Base-by-base conservation (phyloP, 2,888 invertebrate species). In the Sinhomidia bicolor region DNA sequence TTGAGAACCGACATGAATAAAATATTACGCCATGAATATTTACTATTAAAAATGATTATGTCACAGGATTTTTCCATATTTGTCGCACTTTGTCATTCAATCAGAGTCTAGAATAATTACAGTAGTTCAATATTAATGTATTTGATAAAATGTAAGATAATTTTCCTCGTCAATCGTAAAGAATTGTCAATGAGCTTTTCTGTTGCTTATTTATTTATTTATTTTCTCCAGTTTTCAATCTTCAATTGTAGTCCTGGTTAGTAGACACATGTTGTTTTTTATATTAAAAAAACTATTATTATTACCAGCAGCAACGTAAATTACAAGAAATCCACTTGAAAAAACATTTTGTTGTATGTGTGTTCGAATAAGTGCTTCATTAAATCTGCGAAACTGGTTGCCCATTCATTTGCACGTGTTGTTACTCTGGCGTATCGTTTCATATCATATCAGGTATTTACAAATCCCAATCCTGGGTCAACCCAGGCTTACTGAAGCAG, bases 401-500 rank as follows among this genome's bases (percentile, higher is more conserved):
- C 41, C 71, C 41, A 71, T 41, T 71, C 32, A 71, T 20, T 41
- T 32, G 23, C 44, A 44, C 41, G 44, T 23, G 23, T 44, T 41
- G 12, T 44, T 44, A 23, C 71, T 23, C 44, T 29, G 41, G 23
- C 44, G 44, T 44, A 71, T n/a, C n/a, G n/a, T n/a, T n/a, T n/a
- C n/a, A 17, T 17, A 57, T 68, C 68, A 68, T 44, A 44, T 44
- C 71, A 71, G 44, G 20, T 44, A 71, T 71, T 71, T 71, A 71
- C 12, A 7, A 10, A 71, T 44, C 7, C 7, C 23, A 71, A 71
- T 71, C 71, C 71, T 71, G 71, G 71, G 71, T 71, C 71, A 71
- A 71, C 74, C 74, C 74, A 26, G n/a, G 74, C n/a, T 74, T 51
- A 51, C 51, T 74, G 51, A 74, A 74, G 51, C 74, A 23, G 17